Conservation (phyloP, 2,113 vertebrate genomes). For the Hylia prasina region DNA sequence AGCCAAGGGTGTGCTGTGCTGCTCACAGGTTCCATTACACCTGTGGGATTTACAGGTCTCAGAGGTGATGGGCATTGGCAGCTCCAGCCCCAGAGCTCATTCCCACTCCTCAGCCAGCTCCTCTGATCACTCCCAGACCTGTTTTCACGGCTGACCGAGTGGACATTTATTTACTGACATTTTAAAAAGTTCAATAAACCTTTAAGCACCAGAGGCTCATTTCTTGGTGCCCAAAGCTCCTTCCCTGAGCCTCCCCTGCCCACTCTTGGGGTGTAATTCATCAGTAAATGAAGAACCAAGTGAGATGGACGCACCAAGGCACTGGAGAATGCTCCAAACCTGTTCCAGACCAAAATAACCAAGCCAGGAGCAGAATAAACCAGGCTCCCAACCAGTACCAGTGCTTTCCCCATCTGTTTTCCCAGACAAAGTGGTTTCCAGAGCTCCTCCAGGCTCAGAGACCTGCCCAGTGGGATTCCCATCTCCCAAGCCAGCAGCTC, state of each 20-base stretch:
- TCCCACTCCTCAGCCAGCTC: neutral
- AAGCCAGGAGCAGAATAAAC: neutral
- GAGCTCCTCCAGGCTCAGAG: neutral
- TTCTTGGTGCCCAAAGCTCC: neutral
- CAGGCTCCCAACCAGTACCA: neutral
- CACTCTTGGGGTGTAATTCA: too few relatives aligned
- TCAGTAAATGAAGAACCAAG: neutral
- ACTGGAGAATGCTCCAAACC: neutral
- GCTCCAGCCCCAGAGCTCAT: neutral
- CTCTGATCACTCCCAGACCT: neutral
- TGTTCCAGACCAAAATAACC: neutral
- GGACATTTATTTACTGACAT: accelerated
- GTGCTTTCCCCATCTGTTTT: accelerated
- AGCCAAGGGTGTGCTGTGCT: neutral
- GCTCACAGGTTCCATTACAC: neutral
- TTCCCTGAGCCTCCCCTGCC: neutral
- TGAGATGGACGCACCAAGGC: accelerated
- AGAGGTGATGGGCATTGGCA: neutral
- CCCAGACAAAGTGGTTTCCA: neutral
- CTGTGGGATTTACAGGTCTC: neutral
- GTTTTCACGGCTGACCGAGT: neutral
- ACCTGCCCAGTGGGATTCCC: neutral
- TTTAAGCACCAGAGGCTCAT: accelerated
- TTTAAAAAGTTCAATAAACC: neutral
- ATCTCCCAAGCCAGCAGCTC: neutral